Conservation (phyloP, 1,140 invertebrate genomes). For the Diploscapter pachys region DNA sequence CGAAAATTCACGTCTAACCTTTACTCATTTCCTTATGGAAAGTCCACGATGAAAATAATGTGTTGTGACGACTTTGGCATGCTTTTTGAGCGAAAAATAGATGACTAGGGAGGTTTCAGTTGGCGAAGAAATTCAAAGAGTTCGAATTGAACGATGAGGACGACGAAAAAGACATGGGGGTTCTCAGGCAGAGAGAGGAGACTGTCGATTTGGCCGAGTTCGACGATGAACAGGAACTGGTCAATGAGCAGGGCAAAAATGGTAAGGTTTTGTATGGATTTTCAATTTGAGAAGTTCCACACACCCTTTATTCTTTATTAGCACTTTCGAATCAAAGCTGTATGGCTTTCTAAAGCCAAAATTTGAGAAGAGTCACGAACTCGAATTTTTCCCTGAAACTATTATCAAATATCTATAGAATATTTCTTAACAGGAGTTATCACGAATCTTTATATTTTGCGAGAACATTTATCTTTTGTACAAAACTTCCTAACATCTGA, state of each 20-base stretch:
- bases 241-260: background rate
- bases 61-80: too few species aligned
- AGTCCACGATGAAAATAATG: too few species aligned
- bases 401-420: too few species aligned
- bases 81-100: constrained; percentile 11
- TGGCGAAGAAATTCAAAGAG: background rate
- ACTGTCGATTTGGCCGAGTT: constrained; percentile 24
- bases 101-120: background rate
- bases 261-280: background rate
- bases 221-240: constrained; percentile 5
- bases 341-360: background rate
- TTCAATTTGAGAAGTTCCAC: background rate
- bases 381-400: background rate
- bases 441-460: too few species aligned
- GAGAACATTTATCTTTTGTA: too few species aligned
- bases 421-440: too few species aligned
- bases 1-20: too few species aligned
- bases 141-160: background rate
- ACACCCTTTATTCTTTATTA: too few species aligned
- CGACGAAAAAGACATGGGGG: constrained; percentile 1
- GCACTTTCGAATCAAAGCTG: too few species aligned
- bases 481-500: too few species aligned
- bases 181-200: constrained; percentile 16
- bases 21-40: too few species aligned
- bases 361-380: background rate